Evolutionary conservation across 2,113 vertebrate genomes (phyloP), one percentile per base, ranked within the genome.

Genomic region (Clupea harengus): DNA sequence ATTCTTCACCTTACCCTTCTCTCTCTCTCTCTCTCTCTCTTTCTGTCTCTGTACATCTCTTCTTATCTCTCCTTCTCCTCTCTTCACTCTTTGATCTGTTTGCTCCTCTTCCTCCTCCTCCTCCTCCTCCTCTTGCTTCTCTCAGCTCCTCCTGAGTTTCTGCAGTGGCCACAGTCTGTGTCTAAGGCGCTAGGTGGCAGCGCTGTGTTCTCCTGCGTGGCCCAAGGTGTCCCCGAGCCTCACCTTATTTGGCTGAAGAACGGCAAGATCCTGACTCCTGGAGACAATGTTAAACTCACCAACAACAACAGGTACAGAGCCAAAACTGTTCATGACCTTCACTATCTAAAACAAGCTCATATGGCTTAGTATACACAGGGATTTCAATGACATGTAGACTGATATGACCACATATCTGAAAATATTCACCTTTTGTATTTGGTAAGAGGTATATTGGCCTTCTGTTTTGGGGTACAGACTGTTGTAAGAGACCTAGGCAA

Each of bases 211-310:
- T 95, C 94, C 67, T 95, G 95, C 45, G 86, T 91, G 0, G 96
- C 95, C 0, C 92, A 95, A 1, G 96, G 95, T 0, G 93, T 92
- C 20, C 95, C 95, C 0, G 93, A 96, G 22, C 95, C 95, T 0
- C 88, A 89, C n/a, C 92, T 96, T 57, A 94, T 94, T 86, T 96
- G 94, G 95, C 84, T 96, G 90, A 96, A 95, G 91, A 96, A 95
- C 0, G 94, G 95, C 0, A 95, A 95, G 78, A 89, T 93, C 83
- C 89, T 95, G 87, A 92, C 39, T 0, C 95, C 95, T 0, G 90
- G 92, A 1, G 91, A 92, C 20, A 94, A 94, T 18, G 88, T 96
- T 81, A 92, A 87, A 17, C 94, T 96, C 82, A 94, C 95, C 50
- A 95, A 95, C 84, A 93, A 95, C 89, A 96, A 96, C 93, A 96